phyloP scores from a whole-genome alignment of 2,888 invertebrate genomes.

The Troides oblongomaculatus region DNA sequence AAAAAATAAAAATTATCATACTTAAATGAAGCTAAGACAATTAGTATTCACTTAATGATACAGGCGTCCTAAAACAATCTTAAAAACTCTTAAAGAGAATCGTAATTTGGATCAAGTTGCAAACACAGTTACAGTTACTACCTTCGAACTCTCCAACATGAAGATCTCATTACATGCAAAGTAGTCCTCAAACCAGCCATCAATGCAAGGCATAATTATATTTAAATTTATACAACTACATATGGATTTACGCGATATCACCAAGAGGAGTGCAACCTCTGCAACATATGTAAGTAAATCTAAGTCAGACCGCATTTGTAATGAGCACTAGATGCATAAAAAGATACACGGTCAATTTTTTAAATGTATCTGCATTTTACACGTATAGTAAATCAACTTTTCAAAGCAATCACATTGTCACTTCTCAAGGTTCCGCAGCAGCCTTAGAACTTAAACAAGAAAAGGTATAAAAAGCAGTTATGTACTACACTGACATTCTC shows the following conservation, averaged over 20 bases:
- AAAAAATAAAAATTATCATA: too few relatives aligned
- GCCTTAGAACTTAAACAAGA: background rate
- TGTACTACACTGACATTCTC: too few relatives aligned
- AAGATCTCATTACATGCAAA: conserved; percentile 10
- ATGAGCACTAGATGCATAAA: conserved; percentile 3
- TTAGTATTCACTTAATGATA: too few relatives aligned
- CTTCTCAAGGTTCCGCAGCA: conserved; percentile 9
- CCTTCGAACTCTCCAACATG: too few relatives aligned
- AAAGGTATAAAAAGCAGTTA: too few relatives aligned
- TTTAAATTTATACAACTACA: conserved; percentile 15
- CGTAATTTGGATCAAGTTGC: too few relatives aligned
- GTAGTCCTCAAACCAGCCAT: conserved; percentile 5
- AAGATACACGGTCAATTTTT: conserved; percentile 10
- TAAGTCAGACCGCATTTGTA: conserved; percentile 8
- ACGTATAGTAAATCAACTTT: conserved; percentile 27
- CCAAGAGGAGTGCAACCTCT: conserved; percentile 11
- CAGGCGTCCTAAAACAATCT: too few relatives aligned
- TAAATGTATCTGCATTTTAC: conserved; percentile 13
- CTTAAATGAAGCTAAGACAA: too few relatives aligned
- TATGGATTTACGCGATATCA: conserved; percentile 16
- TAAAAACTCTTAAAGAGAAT: too few relatives aligned
- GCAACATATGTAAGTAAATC: conserved; percentile 3
- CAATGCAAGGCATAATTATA: conserved; percentile 12
- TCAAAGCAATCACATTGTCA: conserved; percentile 2
- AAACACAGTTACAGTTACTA: too few relatives aligned